Percentiles rank a stretch among this genome's conserved stretches.
Conservation (phyloP, 2,888 invertebrate species). For the Allophyes oxyacanthae region DNA sequence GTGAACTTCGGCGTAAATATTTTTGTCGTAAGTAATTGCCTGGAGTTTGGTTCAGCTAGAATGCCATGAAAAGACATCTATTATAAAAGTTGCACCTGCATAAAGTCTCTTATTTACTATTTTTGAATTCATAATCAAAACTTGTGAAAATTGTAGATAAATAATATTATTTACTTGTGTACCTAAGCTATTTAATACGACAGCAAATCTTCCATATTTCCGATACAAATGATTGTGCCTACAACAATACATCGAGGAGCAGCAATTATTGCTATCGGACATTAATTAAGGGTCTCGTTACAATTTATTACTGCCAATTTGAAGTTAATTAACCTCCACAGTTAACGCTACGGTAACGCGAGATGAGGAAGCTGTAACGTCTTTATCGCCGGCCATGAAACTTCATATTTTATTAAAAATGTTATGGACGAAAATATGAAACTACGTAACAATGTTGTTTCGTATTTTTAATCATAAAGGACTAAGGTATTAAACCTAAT, state of each 20-base stretch:
- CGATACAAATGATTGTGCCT: background rate
- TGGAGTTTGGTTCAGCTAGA: no score
- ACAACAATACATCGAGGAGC: conserved; percentile 44
- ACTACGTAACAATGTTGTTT: conserved; percentile 38
- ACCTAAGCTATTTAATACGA: no score
- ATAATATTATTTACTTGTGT: no score
- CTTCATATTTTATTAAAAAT: conserved; percentile 45
- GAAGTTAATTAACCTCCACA: conserved; percentile 65
- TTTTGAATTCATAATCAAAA: no score
- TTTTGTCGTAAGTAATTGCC: no score
- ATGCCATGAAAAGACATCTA: no score
- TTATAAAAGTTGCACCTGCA: no score
- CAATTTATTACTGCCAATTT: conserved; percentile 68
- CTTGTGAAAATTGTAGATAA: no score
- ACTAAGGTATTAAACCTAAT: no score
- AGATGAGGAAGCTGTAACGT: conserved; percentile 38
- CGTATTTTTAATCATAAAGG: conserved; percentile 18
- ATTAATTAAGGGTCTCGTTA: conserved; percentile 62
- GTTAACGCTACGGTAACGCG: conserved; percentile 51
- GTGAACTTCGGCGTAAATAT: no score
- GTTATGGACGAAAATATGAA: conserved; percentile 29
- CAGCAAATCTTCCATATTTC: no score
- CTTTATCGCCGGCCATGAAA: conserved; percentile 40
- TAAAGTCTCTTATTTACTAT: no score
- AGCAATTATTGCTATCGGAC: conserved; percentile 50